Evolutionary conservation across 2,888 invertebrate genomes (phyloP).

Genomic region (Scaptomyza polygonia): DNA sequence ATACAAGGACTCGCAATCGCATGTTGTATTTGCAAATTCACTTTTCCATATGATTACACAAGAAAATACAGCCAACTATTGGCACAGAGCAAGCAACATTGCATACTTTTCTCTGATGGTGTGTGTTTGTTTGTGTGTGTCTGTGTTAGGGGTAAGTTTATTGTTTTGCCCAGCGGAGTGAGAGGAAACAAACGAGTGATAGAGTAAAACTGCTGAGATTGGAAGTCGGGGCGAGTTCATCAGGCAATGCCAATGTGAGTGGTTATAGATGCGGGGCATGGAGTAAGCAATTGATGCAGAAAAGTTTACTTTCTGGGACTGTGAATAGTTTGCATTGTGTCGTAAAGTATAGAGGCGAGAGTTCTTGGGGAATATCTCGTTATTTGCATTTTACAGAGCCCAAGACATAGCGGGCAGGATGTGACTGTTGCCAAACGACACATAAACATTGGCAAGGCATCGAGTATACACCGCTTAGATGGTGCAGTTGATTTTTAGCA

Average conservation of each 20-base stretch:
- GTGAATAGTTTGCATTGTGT: slow-evolving; percentile 50
- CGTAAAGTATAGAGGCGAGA: neutral
- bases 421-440: slow-evolving; percentile 51
- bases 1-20: slow-evolving; percentile 58
- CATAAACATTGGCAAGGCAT: slow-evolving; percentile 44
- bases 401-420: slow-evolving; percentile 58
- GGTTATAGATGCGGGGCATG: neutral
- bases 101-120: slow-evolving; percentile 3
- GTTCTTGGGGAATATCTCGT: slow-evolving; percentile 46
- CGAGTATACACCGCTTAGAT: slow-evolving; percentile 54
- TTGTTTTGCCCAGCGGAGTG: slow-evolving; percentile 47
- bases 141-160: slow-evolving; percentile 45
- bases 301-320: slow-evolving; percentile 63
- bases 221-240: slow-evolving; percentile 59
- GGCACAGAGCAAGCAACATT: slow-evolving; percentile 45
- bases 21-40: slow-evolving; percentile 79
- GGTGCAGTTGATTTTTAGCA: slow-evolving; percentile 73
- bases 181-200: neutral
- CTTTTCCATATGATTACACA: slow-evolving; percentile 80
- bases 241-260: slow-evolving; percentile 43
- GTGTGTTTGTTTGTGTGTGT: slow-evolving; percentile 10
- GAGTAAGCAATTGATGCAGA: slow-evolving; percentile 71
- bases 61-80: slow-evolving; percentile 74
- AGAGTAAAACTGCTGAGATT: slow-evolving; percentile 19
- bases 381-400: slow-evolving; percentile 65